These are phyloP conservation scores for Sipunculus nudus DNA, from an alignment of 2,888 invertebrate species.

Conservation along the genomic window DNA sequence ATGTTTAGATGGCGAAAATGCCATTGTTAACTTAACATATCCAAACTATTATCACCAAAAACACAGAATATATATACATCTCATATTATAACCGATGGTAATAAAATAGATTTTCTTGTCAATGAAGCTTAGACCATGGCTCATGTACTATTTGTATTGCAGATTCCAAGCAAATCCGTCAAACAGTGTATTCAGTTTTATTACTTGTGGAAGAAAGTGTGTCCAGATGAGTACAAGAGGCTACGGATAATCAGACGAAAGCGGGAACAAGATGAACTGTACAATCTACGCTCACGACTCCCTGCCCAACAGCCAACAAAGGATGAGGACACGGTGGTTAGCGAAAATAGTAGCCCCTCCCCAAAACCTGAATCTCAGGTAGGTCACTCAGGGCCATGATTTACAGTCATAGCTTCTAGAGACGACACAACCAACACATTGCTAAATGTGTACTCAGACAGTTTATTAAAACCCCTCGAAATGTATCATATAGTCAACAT, in stretches of 20 bases:
- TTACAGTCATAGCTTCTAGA: conserved; percentile 16
- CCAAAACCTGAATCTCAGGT: conserved; percentile 19
- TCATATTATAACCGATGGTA: too few species aligned
- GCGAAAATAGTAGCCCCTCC: conserved; percentile 8
- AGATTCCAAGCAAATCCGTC: conserved; percentile 86
- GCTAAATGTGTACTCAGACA: neutral
- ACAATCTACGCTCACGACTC: conserved; percentile 59
- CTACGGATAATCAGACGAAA: conserved; percentile 76
- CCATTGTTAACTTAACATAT: too few species aligned
- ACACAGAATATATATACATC: too few species aligned
- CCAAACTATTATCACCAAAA: too few species aligned
- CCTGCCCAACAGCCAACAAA: conserved; percentile 3
- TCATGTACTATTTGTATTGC: too few species aligned
- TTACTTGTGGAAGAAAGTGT: conserved; percentile 98
- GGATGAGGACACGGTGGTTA: neutral
- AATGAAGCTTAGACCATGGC: too few species aligned
- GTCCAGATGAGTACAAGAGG: conserved; percentile 87
- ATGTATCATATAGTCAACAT: too few species aligned
- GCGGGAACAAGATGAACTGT: conserved; percentile 66
- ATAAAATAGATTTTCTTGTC: too few species aligned
- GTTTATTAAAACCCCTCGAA: too few species aligned
- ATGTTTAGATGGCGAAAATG: too few species aligned
- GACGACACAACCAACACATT: neutral
- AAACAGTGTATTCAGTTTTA: conserved; percentile 96
- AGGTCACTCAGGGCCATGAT: conserved; percentile 4